Percentiles rank a stretch among this genome's conserved stretches.
phyloP scores from a whole-genome alignment of 2,888 invertebrate genomes.

The Thecocarcelia acutangulata region DNA sequence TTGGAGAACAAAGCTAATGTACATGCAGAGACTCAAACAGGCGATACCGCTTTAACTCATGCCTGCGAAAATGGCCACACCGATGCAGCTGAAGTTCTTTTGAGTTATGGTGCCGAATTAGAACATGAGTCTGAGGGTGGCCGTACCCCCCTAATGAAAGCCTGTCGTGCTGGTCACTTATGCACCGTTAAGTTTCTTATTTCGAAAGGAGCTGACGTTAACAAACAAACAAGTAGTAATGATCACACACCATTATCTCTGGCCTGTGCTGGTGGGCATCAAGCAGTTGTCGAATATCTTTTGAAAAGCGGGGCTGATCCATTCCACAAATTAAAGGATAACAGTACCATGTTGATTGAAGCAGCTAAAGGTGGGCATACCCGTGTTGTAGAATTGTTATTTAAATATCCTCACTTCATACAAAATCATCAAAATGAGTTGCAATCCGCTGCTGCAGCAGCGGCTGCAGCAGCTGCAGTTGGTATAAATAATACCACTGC shows the following conservation, averaged over 20 bases:
- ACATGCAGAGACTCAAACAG: slow-evolving; percentile 96
- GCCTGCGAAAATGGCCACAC: slow-evolving; percentile 99
- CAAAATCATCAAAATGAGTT: slow-evolving; percentile 83
- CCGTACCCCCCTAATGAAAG: slow-evolving; percentile 98
- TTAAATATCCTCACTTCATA: slow-evolving; percentile 94
- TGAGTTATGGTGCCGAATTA: slow-evolving; percentile 94
- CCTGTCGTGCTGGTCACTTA: slow-evolving; percentile 96
- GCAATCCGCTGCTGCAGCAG: slow-evolving; percentile 76
- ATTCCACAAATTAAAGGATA: slow-evolving; percentile 98
- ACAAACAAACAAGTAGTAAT: slow-evolving; percentile 94
- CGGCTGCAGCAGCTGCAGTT: slow-evolving; percentile 74
- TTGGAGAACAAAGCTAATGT: slow-evolving; percentile 93
- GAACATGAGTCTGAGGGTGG: slow-evolving; percentile 99
- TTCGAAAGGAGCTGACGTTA: slow-evolving; percentile 92
- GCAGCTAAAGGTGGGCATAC: slow-evolving; percentile 99
- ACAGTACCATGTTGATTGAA: slow-evolving; percentile 98
- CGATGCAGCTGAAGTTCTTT: slow-evolving; percentile 95
- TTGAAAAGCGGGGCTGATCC: slow-evolving; percentile 96
- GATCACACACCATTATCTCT: slow-evolving; percentile 98
- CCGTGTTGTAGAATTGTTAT: slow-evolving; percentile 94
- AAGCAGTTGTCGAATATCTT: slow-evolving; percentile 94
- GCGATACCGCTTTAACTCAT: slow-evolving; percentile 97
- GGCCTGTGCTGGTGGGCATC: slow-evolving; percentile 98
- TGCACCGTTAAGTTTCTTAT: slow-evolving; percentile 98
- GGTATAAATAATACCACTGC: slow-evolving; percentile 73